phyloP scores from a whole-genome alignment of 2,888 invertebrate species.

The Blomia tropicalis region DNA sequence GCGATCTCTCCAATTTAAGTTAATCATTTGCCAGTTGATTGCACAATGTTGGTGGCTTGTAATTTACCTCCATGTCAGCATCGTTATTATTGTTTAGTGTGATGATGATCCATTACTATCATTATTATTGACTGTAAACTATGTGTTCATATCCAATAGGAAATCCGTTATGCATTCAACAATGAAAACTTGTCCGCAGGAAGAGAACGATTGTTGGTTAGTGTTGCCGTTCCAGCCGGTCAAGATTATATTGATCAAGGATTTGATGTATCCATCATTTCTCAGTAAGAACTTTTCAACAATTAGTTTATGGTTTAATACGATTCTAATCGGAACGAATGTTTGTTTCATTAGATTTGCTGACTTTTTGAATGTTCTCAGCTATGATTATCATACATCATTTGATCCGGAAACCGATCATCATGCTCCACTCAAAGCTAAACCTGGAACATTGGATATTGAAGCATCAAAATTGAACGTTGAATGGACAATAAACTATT shows the following conservation, averaged over 20 bases:
- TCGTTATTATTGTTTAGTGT: too few relatives aligned
- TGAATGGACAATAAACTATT: constrained; percentile 37
- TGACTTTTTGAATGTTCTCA: constrained; percentile 78
- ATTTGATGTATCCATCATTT: constrained; percentile 69
- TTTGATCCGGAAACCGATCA: constrained; percentile 79
- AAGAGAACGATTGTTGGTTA: constrained; percentile 57
- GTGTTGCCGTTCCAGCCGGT: constrained; percentile 86
- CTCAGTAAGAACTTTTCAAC: constrained; percentile 45
- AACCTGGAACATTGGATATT: constrained; percentile 56
- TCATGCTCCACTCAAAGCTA: constrained; percentile 64
- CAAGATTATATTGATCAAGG: constrained; percentile 83
- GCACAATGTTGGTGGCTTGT: too few relatives aligned
- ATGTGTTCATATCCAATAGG: too few relatives aligned
- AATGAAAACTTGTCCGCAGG: constrained; percentile 67
- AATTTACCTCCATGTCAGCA: too few relatives aligned
- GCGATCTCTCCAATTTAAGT: too few relatives aligned
- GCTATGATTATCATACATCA: constrained; percentile 82
- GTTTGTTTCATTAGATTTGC: constrained; percentile 47
- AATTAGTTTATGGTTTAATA: not conserved
- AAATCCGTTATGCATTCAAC: constrained; percentile 73
- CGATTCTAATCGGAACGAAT: not conserved
- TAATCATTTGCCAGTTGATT: too few relatives aligned
- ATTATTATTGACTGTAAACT: too few relatives aligned
- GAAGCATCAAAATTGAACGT: constrained; percentile 71
- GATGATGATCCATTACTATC: too few relatives aligned